These are phyloP conservation scores for Petrocephalus schoutedeni DNA, from an alignment of 2,797 vertebrate species.

Conservation along the genomic window DNA sequence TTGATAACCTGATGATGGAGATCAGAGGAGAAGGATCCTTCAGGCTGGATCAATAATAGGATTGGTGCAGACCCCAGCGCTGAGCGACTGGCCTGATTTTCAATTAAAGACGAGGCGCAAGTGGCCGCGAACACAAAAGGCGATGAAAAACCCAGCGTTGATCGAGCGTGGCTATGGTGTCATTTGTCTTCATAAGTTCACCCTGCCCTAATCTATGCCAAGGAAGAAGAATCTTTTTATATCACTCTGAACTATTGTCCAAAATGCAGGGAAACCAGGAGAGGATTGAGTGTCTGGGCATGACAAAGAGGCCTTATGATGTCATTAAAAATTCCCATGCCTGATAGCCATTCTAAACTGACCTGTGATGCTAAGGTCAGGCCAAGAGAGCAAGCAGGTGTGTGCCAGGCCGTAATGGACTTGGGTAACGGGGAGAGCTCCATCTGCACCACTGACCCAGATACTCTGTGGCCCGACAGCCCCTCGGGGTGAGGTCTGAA, in stretches of 20 bases:
- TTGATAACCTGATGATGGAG: neutral
- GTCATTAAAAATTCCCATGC: neutral
- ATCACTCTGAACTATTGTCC: neutral
- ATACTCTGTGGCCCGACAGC: neutral
- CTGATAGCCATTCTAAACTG: neutral
- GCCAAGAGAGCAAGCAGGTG: neutral
- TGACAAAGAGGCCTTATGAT: neutral
- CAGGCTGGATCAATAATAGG: neutral
- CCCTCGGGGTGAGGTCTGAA: neutral
- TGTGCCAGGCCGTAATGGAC: neutral
- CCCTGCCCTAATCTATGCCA: neutral
- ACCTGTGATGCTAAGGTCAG: neutral
- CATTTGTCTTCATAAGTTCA: neutral
- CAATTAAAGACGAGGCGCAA: neutral
- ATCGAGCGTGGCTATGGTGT: neutral
- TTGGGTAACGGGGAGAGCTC: neutral
- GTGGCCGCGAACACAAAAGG: neutral
- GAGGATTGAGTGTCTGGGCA: neutral
- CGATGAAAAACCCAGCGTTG: neutral
- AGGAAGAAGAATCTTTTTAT: neutral
- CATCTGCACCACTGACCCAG: conserved; percentile 6
- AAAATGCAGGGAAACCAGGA: neutral
- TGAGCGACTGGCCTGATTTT: neutral
- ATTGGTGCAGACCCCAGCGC: neutral
- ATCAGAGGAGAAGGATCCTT: neutral